Base-by-base conservation (phyloP, 2,888 invertebrate genomes). In the Anoncus sp. region DNA sequence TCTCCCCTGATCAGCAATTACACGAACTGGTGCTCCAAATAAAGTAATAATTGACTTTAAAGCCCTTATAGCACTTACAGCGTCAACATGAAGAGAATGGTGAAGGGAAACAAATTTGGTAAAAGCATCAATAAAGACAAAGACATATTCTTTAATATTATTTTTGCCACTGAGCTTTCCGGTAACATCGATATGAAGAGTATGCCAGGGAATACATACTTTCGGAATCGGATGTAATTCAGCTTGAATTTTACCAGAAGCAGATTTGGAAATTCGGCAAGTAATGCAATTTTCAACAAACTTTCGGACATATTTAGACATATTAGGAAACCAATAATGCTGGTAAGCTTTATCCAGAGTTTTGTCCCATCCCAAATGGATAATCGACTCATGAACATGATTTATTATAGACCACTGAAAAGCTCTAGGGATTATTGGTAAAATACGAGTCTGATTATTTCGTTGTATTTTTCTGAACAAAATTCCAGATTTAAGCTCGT, bases 201-300 rank as follows among this genome's bases (percentile, higher is more conserved):
- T 88, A 57, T 88, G 87, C 85, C 85, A 88, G 3, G 83, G 82
- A 12, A 79, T 77, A 3, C 59, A 45, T 1, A 76, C 40, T 74
- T 87, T 90, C 0, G 87, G 87, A 12, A 87, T 88, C 0, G 88
- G 85, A 55, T 90, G 88, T 1, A 89, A 22, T 53, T 83, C 81
- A 18, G 78, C 83, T 60, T 86, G 87, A 10, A 76, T 20, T 53
- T 80, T 83, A 4, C 89, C 89, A 0, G 86, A 84, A 10, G 27
- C 38, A 9, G 84, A 80, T 71, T 89, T 90, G 0, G 88, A 81
- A 2, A 85, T 31, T 77, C 81, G 85, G 69, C 89, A 89, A 0
- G 85, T 88, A 6, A 89, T 71, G 66, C 89, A 89, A 22, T 82
- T 57, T 45, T 66, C 51, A 24, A 74, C 55, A 57, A 66, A 74